Percentiles rank a stretch among this genome's conserved stretches.
phyloP scores from a whole-genome alignment of 2,797 vertebrate species.

The Typhlichthys eigenmanni region DNA sequence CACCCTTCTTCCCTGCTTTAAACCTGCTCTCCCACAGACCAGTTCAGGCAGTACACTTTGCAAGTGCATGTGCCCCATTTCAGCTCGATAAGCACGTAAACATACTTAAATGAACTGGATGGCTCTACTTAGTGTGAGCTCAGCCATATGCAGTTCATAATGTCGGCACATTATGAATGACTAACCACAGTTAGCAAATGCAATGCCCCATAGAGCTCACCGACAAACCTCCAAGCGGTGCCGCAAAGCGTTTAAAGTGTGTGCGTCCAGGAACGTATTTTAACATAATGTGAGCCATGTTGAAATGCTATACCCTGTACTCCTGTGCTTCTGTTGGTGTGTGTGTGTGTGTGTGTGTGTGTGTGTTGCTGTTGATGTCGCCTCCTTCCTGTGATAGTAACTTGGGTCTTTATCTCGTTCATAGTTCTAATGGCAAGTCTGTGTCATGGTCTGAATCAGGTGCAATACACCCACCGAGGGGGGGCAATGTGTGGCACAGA shows the following conservation, averaged over 20 bases:
- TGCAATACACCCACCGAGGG: slow-evolving; percentile 94
- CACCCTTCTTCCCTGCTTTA: slow-evolving; percentile 45
- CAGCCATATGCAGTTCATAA: slow-evolving; percentile 68
- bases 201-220: slow-evolving; percentile 27
- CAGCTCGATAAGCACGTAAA: slow-evolving; percentile 12
- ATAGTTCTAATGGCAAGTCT: slow-evolving; percentile 99
- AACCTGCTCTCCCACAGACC: slow-evolving; percentile 35
- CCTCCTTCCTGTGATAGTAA: slow-evolving; percentile 75
- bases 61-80: slow-evolving; percentile 62
- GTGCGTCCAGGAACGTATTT: slow-evolving; percentile 51
- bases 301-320: slow-evolving; percentile 67
- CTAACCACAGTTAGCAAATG: slow-evolving; percentile 39
- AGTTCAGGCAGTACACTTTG: slow-evolving; percentile 35
- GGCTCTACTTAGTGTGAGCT: slow-evolving; percentile 37
- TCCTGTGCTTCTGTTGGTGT: slow-evolving; percentile 61
- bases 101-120: slow-evolving; percentile 36
- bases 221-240: slow-evolving; percentile 31
- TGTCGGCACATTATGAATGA: slow-evolving; percentile 74
- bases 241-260: slow-evolving; percentile 31
- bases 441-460: slow-evolving; percentile 99
- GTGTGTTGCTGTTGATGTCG: slow-evolving; percentile 50
- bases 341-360: too few species aligned
- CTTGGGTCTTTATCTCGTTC: slow-evolving; percentile 95
- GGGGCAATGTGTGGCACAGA: slow-evolving; percentile 97
- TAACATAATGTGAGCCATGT: slow-evolving; percentile 67